Percentiles rank a stretch among this genome's conserved stretches.
phyloP scores from a whole-genome alignment of 2,888 invertebrate genomes.

The Marronus borbonicus region DNA sequence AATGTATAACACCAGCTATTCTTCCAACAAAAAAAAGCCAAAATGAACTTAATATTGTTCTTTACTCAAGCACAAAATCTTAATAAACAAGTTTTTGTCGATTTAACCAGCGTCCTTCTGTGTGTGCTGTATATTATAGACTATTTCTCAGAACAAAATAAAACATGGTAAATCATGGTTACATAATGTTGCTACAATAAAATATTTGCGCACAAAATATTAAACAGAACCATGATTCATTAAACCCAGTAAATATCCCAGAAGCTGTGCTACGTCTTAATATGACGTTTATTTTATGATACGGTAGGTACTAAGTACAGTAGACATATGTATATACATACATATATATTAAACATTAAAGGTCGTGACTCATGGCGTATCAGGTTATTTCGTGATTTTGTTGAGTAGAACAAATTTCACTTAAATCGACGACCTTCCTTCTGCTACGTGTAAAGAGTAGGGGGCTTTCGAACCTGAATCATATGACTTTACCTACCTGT shows the following conservation, averaged over 20 bases:
- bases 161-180: no score
- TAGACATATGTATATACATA: background rate
- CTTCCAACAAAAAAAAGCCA: no score
- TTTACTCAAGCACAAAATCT: no score
- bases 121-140: no score
- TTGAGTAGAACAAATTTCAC: background rate
- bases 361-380: background rate
- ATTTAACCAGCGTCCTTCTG: no score
- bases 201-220: background rate
- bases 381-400: background rate
- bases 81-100: no score
- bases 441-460: slow-evolving; percentile 20
- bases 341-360: background rate
- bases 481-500: slow-evolving; percentile 24
- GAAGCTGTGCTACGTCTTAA: no score
- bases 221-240: slow-evolving; percentile 7
- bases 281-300: no score
- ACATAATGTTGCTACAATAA: no score
- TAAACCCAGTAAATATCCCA: background rate
- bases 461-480: slow-evolving; percentile 12
- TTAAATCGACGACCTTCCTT: slow-evolving; percentile 9
- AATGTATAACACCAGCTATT: no score
- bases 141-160: no score
- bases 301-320: background rate
- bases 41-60: no score